phyloP scores from a whole-genome alignment of 2,797 vertebrate species.

The Buceros bicornis region DNA sequence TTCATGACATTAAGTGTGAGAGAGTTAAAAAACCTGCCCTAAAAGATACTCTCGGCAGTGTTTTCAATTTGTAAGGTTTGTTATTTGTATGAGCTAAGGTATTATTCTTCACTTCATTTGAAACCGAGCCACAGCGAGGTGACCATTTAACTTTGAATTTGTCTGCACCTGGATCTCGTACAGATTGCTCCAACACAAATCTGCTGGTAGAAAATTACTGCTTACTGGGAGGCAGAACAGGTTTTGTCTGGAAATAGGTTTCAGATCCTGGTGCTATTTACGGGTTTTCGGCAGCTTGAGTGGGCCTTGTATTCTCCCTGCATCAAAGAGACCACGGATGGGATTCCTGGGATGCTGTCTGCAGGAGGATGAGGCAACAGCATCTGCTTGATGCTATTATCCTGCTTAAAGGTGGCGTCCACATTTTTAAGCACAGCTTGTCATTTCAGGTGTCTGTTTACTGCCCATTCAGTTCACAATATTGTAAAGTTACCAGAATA shows the following conservation, averaged over 20 bases:
- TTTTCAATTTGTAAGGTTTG: background rate
- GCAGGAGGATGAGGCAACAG: constrained; percentile 1
- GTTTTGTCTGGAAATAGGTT: constrained; percentile 20
- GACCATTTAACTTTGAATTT: background rate
- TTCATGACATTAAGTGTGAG: background rate
- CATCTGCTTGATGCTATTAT: background rate
- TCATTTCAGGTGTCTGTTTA: background rate
- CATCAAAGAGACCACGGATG: constrained; percentile 52
- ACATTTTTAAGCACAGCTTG: background rate
- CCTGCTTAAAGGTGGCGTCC: constrained; percentile 18
- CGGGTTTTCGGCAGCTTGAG: background rate
- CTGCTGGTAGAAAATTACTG: background rate
- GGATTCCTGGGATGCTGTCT: constrained; percentile 48
- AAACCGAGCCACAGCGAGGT: background rate
- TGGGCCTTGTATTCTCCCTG: background rate
- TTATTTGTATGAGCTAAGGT: background rate
- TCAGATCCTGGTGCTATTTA: constrained; percentile 11
- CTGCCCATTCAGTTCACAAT: background rate
- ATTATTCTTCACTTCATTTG: background rate
- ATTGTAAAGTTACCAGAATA: background rate
- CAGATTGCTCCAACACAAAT: background rate
- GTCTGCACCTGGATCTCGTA: background rate
- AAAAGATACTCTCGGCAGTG: background rate
- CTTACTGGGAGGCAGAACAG: constrained; percentile 23
- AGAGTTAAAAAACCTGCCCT: background rate